Evolutionary conservation across 2,797 vertebrate species (phyloP), one percentile per base, ranked within the genome.

Genomic region (Myotis myotis): DNA sequence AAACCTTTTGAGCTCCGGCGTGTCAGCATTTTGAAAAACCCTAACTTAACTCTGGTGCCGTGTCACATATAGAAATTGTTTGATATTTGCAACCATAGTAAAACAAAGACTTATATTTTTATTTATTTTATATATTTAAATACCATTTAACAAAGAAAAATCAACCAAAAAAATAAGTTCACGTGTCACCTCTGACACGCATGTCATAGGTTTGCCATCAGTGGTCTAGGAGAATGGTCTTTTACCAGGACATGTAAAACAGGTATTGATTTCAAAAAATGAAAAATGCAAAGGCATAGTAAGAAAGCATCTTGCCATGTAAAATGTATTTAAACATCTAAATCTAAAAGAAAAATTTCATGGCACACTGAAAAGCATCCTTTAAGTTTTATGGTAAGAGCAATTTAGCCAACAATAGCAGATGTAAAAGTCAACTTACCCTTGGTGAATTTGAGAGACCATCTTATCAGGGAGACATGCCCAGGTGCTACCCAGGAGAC

Each of bases 221-320:
- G 38, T 38, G 38, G 38, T 38, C 38, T 38, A 38, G 5, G 33
- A 70, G 70, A 53, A 80, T 23, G 30, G 76, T 38, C 36, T 87
- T 38, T 30, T 70, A 57, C 16, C 84, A 23, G 71, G 22, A 80
- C 93, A 84, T 71, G 7, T 51, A 94, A 94, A 94, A 70, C 79
- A 64, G 76, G n/a, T 51, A 66, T 30, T 93, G 22, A 89, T 81
- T 80, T 80, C 71, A 55, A 57, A 57, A 91, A 87, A 76, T 38
- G 22, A 62, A 90, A 64, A 47, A 49, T 74, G 30, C 12, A 30
- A 94, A 64, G 11, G 3, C 38, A 13, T 7, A 92, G 28, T 53
- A 70, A 80, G 47, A 91, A 88, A 95, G 2, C 41, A 47, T 33
- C 16, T 79, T 91, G 22, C 13, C 41, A 38, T 55, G 74, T 94